Conservation (phyloP, 2,797 vertebrate species). For the Xenopus petersii region DNA sequence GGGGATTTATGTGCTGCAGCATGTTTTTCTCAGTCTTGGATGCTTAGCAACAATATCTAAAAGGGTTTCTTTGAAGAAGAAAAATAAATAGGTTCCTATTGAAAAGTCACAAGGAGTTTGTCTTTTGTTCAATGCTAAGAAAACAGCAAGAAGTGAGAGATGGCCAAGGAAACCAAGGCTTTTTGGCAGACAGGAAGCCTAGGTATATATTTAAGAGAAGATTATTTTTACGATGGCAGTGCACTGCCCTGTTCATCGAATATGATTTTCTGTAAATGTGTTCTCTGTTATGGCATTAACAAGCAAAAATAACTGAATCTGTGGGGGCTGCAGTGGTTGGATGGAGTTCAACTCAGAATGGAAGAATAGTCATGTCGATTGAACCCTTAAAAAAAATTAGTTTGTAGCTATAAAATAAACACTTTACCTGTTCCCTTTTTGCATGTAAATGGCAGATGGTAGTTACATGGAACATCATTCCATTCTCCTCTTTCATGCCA, state of each 20-base stretch:
- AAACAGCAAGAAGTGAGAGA: slow-evolving; percentile 8
- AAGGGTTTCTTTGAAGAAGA: slow-evolving; percentile 11
- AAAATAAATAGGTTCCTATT: slow-evolving; percentile 14
- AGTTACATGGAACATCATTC: slow-evolving; percentile 95
- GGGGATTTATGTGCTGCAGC: neutral
- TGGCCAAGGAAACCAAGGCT: slow-evolving; percentile 1
- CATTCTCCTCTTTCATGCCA: slow-evolving; percentile 90
- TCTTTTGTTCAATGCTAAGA: slow-evolving; percentile 17
- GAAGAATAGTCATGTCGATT: no score
- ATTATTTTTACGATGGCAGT: no score
- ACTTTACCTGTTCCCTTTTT: slow-evolving; percentile 88
- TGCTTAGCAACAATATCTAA: slow-evolving; percentile 19
- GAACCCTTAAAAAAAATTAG: no score
- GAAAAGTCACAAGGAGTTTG: slow-evolving; percentile 26
- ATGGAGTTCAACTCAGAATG: no score
- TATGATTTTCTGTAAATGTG: no score
- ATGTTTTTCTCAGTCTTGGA: slow-evolving; percentile 17
- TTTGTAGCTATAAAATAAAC: no score
- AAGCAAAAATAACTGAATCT: no score
- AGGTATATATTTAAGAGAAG: no score
- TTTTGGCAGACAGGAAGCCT: neutral
- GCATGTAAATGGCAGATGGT: slow-evolving; percentile 92
- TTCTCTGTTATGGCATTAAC: no score
- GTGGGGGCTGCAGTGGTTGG: no score
- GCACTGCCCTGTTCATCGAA: no score